These are phyloP conservation scores for Rhinopithecus roxellana DNA, from an alignment of 2,113 vertebrate species.

Conservation along the genomic window DNA sequence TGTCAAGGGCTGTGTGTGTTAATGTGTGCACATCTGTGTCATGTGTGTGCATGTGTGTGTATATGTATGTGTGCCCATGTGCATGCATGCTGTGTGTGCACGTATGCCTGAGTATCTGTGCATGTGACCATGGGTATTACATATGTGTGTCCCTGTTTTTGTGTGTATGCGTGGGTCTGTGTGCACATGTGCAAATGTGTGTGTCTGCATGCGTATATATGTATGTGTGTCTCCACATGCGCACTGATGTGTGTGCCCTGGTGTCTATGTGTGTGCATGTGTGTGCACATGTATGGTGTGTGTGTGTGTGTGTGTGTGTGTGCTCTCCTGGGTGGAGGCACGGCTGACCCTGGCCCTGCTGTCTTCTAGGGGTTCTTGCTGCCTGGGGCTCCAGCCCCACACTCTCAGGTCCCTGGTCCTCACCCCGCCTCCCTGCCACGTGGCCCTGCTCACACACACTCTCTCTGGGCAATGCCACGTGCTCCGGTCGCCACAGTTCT, in stretches of 20 bases:
- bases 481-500: neutral
- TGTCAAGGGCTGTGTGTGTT: neutral
- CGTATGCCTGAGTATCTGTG: neutral
- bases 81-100: neutral
- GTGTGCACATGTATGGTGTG: neutral
- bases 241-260: neutral
- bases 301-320: neutral
- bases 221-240: neutral
- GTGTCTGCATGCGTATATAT: rapidly evolving
- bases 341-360: neutral
- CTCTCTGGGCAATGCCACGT: neutral
- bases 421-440: too few relatives aligned
- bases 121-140: too few relatives aligned
- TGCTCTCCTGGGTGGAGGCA: neutral
- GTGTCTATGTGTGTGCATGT: neutral
- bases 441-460: rapidly evolving
- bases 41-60: neutral
- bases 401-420: neutral
- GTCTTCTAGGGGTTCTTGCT: neutral
- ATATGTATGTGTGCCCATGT: rapidly evolving
- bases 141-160: too few relatives aligned
- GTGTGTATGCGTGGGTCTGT: neutral
- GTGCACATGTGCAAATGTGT: neutral
- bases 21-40: too few relatives aligned
- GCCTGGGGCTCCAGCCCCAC: too few relatives aligned